Base-by-base conservation (phyloP, 2,113 vertebrate species). In the Procavia capensis region DNA sequence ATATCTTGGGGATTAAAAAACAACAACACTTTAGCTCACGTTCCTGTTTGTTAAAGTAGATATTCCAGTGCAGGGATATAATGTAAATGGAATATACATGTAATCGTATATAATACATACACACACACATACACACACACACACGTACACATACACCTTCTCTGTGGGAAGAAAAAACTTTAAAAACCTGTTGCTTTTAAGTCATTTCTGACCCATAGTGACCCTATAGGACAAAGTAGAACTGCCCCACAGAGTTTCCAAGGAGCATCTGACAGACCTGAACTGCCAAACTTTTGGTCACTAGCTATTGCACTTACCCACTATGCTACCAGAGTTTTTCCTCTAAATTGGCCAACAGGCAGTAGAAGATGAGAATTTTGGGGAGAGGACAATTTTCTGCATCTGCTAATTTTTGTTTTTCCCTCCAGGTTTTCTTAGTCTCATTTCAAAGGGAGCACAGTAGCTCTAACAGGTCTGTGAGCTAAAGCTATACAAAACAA, bases 41-140 rank as follows among this genome's bases (percentile, higher is more conserved):
- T 61, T 61, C 45, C 41, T 43, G 76, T 45, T 36, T 16, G 43
- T 36, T 64, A 34, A 80, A 82, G 64, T 19, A 85, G 39, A 54
- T 74, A 90, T 64, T 84, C 39, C 76, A 92, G 64, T 57, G 20
- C 61, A 88, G 90, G 82, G 64, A 31, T 75, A 81, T n/a, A 85
- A 83, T 43, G 47, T 22, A 93, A 80, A 75, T 34, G n/a, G 45
- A 72, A 57, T 27, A n/a, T n/a, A 25, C 3, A 57, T 29, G 7
- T 64, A 57, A 31, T 36, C 14, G 41, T 34, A 43, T 11, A 24
- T 20, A 93, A 61, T 79, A 80, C n/a, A n/a, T n/a, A n/a, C n/a
- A n/a, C n/a, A n/a, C n/a, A n/a, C n/a, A n/a, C n/a, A n/a, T n/a
- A n/a, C n/a, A n/a, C n/a, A n/a, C n/a, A n/a, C n/a, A n/a, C n/a